A percentile compares a stretch with the other conserved stretches of the same genome.
Evolutionary conservation across 1,140 invertebrate species (phyloP).

Genomic region (Gryon sp.): DNA sequence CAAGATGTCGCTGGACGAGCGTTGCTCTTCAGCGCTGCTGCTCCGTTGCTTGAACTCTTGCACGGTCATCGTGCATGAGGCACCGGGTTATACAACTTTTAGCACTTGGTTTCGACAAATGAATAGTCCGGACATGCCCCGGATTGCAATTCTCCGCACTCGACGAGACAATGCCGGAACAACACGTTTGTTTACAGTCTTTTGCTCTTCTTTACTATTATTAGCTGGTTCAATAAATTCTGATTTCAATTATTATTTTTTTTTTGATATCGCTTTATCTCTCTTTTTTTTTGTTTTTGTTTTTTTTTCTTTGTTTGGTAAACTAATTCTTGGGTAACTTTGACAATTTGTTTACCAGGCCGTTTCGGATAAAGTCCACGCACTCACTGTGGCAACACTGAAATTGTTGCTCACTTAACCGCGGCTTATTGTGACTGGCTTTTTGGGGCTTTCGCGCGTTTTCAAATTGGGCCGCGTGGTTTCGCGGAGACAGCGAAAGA

Average conservation of each 20-base stretch:
- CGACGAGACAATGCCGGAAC: neutral
- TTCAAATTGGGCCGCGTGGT: conserved; percentile 71
- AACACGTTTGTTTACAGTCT: conserved; percentile 34
- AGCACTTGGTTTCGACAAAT: conserved; percentile 18
- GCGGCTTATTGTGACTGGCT: neutral
- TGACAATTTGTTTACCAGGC: conserved; percentile 21
- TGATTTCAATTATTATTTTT: too few species aligned
- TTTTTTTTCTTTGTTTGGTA: too few species aligned
- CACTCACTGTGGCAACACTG: conserved; percentile 46
- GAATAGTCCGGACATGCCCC: conserved; percentile 21
- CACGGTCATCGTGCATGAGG: conserved; percentile 74
- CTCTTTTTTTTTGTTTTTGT: too few species aligned
- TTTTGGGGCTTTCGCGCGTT: conserved; percentile 34
- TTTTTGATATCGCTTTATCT: too few species aligned
- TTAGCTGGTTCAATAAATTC: too few species aligned
- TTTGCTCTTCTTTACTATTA: too few species aligned
- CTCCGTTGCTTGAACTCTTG: conserved; percentile 77
- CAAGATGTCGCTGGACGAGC: conserved; percentile 70
- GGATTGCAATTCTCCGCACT: neutral
- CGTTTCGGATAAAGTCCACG: conserved; percentile 6
- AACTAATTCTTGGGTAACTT: neutral
- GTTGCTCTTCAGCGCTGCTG: conserved; percentile 70
- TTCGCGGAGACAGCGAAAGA: conserved; percentile 67
- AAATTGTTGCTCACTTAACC: conserved; percentile 1
- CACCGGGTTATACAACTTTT: conserved; percentile 65